These are phyloP conservation scores for Ptychochromis oligacanthus DNA, from an alignment of 2,113 vertebrate genomes.

Conservation along the genomic window DNA sequence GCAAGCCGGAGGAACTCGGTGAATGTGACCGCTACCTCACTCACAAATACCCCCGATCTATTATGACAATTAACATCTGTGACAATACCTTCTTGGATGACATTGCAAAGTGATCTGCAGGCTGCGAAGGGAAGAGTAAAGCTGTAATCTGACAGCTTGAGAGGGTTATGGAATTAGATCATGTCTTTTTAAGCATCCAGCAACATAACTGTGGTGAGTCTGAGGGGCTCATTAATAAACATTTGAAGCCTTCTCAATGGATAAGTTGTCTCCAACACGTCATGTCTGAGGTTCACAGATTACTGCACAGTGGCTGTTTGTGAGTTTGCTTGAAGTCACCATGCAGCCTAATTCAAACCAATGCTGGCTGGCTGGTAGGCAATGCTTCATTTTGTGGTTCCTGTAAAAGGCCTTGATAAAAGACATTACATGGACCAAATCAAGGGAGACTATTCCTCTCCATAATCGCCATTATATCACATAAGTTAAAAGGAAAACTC, in stretches of 20 bases:
- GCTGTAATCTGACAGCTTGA: constrained; percentile 48
- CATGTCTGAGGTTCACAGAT: constrained; percentile 58
- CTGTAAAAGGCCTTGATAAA: constrained; percentile 36
- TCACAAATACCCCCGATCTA: constrained; percentile 15
- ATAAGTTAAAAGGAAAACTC: not conserved
- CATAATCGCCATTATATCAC: not conserved
- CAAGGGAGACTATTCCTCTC: not conserved
- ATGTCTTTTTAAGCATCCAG: constrained; percentile 68
- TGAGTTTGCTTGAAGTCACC: constrained; percentile 35
- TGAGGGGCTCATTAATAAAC: constrained; percentile 68
- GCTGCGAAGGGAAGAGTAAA: constrained; percentile 9
- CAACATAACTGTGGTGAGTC: constrained; percentile 67
- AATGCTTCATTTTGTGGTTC: constrained; percentile 29
- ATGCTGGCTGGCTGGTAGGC: not conserved
- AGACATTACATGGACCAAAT: constrained; percentile 33
- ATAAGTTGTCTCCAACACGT: constrained; percentile 55
- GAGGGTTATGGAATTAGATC: constrained; percentile 68
- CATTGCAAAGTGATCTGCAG: constrained; percentile 53
- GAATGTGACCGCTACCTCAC: constrained; percentile 29
- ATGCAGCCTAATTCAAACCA: constrained; percentile 29
- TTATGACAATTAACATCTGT: constrained; percentile 43
- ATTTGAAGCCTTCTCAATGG: constrained; percentile 50
- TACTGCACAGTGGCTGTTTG: constrained; percentile 51
- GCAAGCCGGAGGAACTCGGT: not conserved
- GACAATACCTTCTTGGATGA: constrained; percentile 56